Evolutionary conservation across 2,113 vertebrate genomes (phyloP).

Genomic region (Etia nguti): DNA sequence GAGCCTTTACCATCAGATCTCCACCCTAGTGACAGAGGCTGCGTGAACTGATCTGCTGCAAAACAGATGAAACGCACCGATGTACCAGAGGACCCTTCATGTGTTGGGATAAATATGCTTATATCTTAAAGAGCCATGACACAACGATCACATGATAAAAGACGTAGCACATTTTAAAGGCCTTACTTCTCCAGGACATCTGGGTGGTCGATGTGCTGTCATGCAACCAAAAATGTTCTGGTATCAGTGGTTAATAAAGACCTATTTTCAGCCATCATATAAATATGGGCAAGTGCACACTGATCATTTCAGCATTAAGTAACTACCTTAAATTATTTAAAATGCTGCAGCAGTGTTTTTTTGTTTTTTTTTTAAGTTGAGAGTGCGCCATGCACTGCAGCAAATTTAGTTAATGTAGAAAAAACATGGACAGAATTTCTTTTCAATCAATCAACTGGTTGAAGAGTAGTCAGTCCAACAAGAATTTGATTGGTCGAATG

Average conservation of each 20-base stretch:
- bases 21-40: constrained; percentile 28
- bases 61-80: neutral
- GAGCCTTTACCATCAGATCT: constrained; percentile 52
- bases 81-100: neutral
- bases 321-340: neutral
- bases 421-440: neutral
- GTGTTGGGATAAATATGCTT: constrained; percentile 1
- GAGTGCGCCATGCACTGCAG: neutral
- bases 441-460: neutral
- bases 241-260: neutral
- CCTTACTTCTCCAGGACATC: neutral
- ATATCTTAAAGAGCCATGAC: neutral
- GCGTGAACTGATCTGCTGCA: constrained; percentile 11
- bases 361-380: neutral
- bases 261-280: neutral
- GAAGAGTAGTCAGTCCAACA: neutral
- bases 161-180: neutral
- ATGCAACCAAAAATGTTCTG: neutral
- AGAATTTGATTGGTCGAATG: neutral
- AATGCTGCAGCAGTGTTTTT: neutral
- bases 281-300: neutral
- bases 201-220: neutral
- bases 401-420: neutral
- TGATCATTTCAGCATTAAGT: neutral
- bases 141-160: neutral